Evolutionary conservation across 2,797 vertebrate species (phyloP).

Genomic region (Rousettus madagascariensis): DNA sequence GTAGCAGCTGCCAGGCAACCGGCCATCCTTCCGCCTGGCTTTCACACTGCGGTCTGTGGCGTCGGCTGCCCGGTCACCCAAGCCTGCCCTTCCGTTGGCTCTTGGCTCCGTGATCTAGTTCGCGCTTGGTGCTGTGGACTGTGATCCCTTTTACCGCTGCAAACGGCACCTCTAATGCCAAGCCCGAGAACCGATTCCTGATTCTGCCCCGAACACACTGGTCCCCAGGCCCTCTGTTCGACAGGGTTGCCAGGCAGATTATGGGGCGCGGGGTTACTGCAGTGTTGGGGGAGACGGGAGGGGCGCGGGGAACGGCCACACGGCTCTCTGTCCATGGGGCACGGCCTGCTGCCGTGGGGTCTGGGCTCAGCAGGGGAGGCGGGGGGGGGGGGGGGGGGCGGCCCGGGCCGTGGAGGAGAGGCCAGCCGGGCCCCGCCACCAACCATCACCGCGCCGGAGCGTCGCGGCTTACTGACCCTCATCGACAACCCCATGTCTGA

Average conservation of each 20-base stretch:
- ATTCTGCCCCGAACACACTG: fast-evolving
- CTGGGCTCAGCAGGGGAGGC: not conserved
- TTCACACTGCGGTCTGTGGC: not conserved
- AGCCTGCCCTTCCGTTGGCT: not conserved
- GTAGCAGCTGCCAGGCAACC: not conserved
- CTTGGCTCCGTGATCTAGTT: not conserved
- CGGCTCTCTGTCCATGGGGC: not conserved
- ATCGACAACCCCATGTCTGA: fast-evolving
- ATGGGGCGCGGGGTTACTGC: fast-evolving
- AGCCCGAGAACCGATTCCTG: fast-evolving
- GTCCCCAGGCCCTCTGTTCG: not conserved
- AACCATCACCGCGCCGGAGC: fast-evolving
- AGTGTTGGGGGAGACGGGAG: fast-evolving
- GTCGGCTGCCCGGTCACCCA: not conserved
- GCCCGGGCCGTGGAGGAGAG: fast-evolving
- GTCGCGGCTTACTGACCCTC: not conserved
- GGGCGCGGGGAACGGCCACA: fast-evolving
- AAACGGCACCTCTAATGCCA: fast-evolving
- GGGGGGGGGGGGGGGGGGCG: not conserved
- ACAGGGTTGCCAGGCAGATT: fast-evolving
- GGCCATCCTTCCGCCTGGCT: not conserved
- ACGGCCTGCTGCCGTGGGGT: not conserved
- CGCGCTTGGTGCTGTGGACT: fast-evolving
- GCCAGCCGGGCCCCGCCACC: fast-evolving
- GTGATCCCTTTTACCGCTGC: not conserved